Conservation (phyloP, 2,113 vertebrate species). For the Phaethornis superciliosus region DNA sequence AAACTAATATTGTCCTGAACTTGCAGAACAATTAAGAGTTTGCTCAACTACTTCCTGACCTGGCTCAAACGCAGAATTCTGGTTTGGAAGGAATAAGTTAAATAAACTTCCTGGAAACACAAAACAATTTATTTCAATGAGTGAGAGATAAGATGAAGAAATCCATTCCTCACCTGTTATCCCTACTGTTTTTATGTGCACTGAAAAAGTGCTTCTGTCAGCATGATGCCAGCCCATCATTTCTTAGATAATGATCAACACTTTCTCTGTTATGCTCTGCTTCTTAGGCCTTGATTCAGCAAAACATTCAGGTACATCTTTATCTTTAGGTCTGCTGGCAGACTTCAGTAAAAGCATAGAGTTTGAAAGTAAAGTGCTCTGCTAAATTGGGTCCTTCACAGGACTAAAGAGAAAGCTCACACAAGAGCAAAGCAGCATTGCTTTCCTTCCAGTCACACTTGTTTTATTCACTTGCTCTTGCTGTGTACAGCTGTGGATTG, state of each 20-base stretch:
- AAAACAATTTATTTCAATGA: conserved; percentile 21
- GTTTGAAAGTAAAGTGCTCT: conserved; percentile 40
- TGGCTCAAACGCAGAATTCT: background rate
- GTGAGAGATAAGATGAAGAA: conserved; percentile 27
- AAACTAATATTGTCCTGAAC: background rate
- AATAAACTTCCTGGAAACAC: conserved; percentile 22
- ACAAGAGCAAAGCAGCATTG: conserved; percentile 38
- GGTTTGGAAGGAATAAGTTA: conserved; percentile 4
- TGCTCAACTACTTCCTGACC: background rate
- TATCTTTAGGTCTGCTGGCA: conserved; percentile 15
- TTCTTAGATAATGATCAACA: conserved; percentile 45
- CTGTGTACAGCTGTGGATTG: conserved; percentile 55
- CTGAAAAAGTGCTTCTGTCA: conserved; percentile 39
- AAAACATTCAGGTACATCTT: conserved; percentile 32
- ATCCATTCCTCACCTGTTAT: conserved; percentile 47
- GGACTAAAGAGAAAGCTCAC: conserved; percentile 19
- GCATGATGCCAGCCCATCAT: conserved; percentile 48
- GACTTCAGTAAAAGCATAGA: background rate
- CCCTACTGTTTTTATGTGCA: conserved; percentile 38
- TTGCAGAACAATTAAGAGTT: background rate
- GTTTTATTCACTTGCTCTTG: conserved; percentile 38
- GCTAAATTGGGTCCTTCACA: conserved; percentile 49
- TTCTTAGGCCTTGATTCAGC: background rate
- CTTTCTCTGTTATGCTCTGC: conserved; percentile 24
- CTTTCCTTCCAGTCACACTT: conserved; percentile 43